Evolutionary conservation across 2,113 vertebrate species (phyloP).

Genomic region (Chloebia gouldiae): DNA sequence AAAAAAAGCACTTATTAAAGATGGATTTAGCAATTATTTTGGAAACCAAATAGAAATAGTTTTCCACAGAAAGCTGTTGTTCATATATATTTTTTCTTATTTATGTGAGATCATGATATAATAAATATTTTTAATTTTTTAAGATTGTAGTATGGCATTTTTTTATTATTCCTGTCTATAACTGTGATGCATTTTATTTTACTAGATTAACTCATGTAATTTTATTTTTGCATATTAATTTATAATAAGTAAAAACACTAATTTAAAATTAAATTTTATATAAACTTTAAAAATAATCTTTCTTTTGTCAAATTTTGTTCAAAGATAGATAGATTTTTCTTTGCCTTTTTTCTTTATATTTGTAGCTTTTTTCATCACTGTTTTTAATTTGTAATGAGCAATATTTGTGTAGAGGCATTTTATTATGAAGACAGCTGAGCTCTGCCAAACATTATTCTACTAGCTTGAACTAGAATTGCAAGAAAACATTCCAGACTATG

Average conservation of each 20-base stretch:
- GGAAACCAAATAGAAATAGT: neutral
- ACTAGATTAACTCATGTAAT: neutral
- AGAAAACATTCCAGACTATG: slow-evolving; percentile 35
- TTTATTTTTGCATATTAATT: neutral
- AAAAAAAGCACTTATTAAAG: neutral
- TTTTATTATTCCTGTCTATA: neutral
- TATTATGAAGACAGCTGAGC: neutral
- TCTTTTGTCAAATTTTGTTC: neutral
- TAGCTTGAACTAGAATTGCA: neutral
- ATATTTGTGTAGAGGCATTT: slow-evolving; percentile 29
- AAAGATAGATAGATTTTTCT: neutral
- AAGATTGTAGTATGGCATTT: neutral
- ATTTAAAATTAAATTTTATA: neutral
- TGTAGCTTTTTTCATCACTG: neutral
- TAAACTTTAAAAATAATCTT: neutral
- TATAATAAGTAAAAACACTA: neutral
- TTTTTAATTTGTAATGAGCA: slow-evolving; percentile 47
- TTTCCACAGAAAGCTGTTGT: neutral
- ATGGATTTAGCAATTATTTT: neutral
- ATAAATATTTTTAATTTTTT: neutral
- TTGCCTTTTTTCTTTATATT: neutral
- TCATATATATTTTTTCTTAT: neutral
- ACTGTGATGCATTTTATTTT: neutral
- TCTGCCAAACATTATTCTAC: slow-evolving; percentile 40
- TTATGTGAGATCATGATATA: neutral